phyloP scores from a whole-genome alignment of 1,140 invertebrate genomes.

The Triops longicaudatus region DNA sequence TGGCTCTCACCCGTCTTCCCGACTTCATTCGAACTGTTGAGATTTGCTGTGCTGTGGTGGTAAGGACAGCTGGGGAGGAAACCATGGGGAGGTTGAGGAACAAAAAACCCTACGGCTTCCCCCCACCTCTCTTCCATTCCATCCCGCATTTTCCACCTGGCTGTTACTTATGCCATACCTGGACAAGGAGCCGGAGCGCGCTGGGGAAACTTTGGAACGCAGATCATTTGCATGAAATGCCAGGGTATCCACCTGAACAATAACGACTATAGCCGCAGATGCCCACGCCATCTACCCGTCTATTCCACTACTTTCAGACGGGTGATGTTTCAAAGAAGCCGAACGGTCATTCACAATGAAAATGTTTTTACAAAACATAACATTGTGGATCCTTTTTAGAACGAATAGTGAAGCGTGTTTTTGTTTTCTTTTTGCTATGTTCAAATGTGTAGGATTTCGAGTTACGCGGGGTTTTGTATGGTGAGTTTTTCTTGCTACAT shows the following conservation, averaged over 20 bases:
- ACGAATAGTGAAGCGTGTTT: too few relatives aligned
- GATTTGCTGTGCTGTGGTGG: neutral
- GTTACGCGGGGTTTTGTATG: too few relatives aligned
- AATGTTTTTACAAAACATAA: too few relatives aligned
- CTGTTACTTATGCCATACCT: constrained; percentile 12
- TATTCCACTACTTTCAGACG: neutral
- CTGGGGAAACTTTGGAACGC: neutral
- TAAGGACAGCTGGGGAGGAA: neutral
- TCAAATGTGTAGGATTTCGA: too few relatives aligned
- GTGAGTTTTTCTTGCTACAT: too few relatives aligned
- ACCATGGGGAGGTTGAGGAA: neutral
- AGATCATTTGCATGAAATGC: constrained; percentile 12
- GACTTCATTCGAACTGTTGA: neutral
- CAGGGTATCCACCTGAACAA: neutral
- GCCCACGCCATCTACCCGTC: neutral
- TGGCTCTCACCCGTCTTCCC: neutral
- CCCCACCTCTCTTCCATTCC: neutral
- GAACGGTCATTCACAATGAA: too few relatives aligned
- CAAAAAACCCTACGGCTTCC: neutral
- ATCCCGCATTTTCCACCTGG: constrained; percentile 5
- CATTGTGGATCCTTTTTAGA: too few relatives aligned
- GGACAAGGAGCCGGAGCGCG: neutral
- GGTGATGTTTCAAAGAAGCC: too few relatives aligned
- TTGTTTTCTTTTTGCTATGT: too few relatives aligned
- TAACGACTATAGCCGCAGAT: neutral